Base-by-base conservation (phyloP, 2,113 vertebrate genomes). In the Xenus cinereus region DNA sequence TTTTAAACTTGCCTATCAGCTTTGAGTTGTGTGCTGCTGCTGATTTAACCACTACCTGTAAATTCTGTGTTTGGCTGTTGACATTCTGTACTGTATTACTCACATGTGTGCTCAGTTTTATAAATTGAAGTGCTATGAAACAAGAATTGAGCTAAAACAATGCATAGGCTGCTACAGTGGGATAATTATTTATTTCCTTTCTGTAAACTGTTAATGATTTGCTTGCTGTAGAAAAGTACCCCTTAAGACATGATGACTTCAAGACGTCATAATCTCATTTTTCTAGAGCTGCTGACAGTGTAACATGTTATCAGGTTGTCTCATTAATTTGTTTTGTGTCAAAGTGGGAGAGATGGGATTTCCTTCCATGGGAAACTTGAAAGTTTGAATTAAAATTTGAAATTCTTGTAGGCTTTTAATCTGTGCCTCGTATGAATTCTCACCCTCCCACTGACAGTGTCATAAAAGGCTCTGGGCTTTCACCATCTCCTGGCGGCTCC, bases 401-500 rank as follows among this genome's bases (percentile, higher is more conserved):
- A n/a, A 22, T 24, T 53, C 16, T 7, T 39, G 12, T 24, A 23
- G 43, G 32, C 62, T 56, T 71, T 43, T 45, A 20, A 4, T 45
- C 12, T 33, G 41, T 45, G 30, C 33, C 46, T 15, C 9, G 35
- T 66, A 13, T 6, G 43, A 18, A 10, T 32, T 37, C 26, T 26
- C 54, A 10, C 14, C 4, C 1, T 7, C 24, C 8, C 54, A 3
- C 0, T 32, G 11, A 4, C 16, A 7, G 19, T 7, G 37, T 12
- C 39, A 5, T 3, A 45, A 53, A 3, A 1, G 12, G 3, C 26
- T 9, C 33, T 0, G 59, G 69, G 10, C 1, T 11, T 14, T 15
- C 7, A 8, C 3, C 39, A 2, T 2, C 30, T 14, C 1, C 17
- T 1, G 37, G 46, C 37, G 6, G 6, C 1, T 4, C 5, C 13